Percentiles rank a stretch among this genome's conserved stretches.
These are phyloP conservation scores for Pungitius pungitius DNA, from an alignment of 2,113 vertebrate species.

Conservation along the genomic window DNA sequence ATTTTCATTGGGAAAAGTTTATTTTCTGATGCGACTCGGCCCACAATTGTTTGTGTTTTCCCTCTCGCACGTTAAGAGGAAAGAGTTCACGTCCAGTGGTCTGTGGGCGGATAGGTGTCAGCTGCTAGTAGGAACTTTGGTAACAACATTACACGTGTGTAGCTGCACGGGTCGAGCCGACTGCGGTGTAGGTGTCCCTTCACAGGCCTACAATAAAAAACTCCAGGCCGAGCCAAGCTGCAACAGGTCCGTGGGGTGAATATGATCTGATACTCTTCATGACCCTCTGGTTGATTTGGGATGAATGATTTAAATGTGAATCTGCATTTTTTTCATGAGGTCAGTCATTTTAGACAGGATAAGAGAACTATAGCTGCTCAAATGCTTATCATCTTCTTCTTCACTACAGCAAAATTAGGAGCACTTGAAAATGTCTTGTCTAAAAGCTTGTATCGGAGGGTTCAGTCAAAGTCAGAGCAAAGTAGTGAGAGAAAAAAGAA, in stretches of 20 bases:
- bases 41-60: neutral
- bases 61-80: neutral
- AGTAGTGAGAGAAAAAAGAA: neutral
- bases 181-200: neutral
- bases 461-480: slow-evolving; percentile 9
- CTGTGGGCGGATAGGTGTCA: neutral
- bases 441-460: slow-evolving; percentile 22
- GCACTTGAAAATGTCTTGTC: neutral
- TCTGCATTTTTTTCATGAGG: slow-evolving; percentile 6
- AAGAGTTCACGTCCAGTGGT: neutral
- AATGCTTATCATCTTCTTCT: neutral
- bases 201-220: neutral
- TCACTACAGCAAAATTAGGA: neutral
- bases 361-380: neutral
- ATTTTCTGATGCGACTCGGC: neutral
- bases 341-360: neutral
- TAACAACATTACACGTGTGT: neutral
- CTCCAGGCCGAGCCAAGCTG: neutral
- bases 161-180: neutral
- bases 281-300: too few relatives aligned
- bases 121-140: neutral
- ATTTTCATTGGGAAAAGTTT: neutral
- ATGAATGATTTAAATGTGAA: neutral
- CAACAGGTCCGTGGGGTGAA: neutral
- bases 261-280: too few relatives aligned